A percentile compares a stretch with the other conserved stretches of the same genome.
phyloP scores from a whole-genome alignment of 92 coral and sea anemone genomes.

The Micromussa lordhowensis region DNA sequence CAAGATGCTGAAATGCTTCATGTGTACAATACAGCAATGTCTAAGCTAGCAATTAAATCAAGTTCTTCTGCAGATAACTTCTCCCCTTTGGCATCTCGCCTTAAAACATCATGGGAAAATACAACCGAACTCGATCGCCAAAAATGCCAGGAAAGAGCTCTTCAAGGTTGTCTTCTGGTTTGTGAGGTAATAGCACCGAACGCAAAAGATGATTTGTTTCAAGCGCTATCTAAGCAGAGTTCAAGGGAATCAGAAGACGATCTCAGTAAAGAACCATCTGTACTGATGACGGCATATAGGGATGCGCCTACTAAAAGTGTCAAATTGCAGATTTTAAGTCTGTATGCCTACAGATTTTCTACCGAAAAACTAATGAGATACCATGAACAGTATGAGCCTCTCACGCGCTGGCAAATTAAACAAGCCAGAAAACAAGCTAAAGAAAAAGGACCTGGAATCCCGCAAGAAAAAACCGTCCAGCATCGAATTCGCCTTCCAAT shows the following conservation, averaged over 20 bases:
- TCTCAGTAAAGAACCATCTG: constrained; percentile 55
- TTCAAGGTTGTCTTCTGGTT: constrained; percentile 65
- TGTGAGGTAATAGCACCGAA: constrained; percentile 78
- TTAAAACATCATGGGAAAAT: constrained; percentile 52
- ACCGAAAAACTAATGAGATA: constrained; percentile 48
- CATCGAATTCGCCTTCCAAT: no score
- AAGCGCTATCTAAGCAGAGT: constrained; percentile 40
- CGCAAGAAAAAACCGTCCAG: constrained; percentile 31
- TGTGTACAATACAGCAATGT: constrained; percentile 48
- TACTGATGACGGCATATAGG: constrained; percentile 65
- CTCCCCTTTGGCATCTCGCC: constrained; percentile 39
- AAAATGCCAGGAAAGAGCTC: constrained; percentile 52
- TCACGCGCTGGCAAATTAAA: constrained; percentile 66
- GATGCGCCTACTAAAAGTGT: constrained; percentile 68
- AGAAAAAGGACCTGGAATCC: constrained; percentile 52
- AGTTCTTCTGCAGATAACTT: constrained; percentile 32
- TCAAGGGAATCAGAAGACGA: constrained; percentile 12
- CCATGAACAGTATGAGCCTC: constrained; percentile 50
- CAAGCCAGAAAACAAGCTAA: constrained; percentile 62
- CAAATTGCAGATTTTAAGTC: constrained; percentile 73
- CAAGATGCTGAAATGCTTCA: constrained; percentile 6
- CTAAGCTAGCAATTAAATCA: constrained; percentile 7
- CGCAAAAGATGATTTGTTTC: constrained; percentile 62
- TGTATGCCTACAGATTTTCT: constrained; percentile 57
- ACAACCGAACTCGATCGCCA: constrained; percentile 45